Evolutionary conservation across 2,113 vertebrate genomes (phyloP).

Genomic region (Rhagologus leucostigma): DNA sequence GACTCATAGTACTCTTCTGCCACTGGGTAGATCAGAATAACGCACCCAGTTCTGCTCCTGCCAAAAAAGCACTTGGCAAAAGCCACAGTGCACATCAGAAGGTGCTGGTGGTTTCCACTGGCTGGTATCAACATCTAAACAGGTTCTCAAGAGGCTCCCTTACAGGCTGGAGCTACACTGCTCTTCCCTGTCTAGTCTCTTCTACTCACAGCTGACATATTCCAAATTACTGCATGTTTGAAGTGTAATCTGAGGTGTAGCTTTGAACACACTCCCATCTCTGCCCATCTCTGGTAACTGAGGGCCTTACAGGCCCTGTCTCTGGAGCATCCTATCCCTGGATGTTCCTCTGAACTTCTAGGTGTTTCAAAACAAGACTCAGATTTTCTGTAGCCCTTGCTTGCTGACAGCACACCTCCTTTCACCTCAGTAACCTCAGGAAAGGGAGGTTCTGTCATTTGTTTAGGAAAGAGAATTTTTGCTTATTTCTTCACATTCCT

Average conservation of each 20-base stretch:
- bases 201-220: not conserved
- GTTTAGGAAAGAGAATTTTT: not conserved
- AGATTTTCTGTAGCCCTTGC: not conserved
- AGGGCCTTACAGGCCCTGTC: not conserved
- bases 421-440: not conserved
- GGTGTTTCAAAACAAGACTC: not conserved
- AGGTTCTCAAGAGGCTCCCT: not conserved
- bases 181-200: not conserved
- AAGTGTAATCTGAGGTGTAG: not conserved
- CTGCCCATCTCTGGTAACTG: not conserved
- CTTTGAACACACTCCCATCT: not conserved
- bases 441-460: not conserved
- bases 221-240: not conserved
- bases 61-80: constrained; percentile 19
- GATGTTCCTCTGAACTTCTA: not conserved
- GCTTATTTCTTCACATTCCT: not conserved
- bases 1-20: constrained; percentile 35
- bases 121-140: not conserved
- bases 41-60: not conserved
- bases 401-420: not conserved
- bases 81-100: not conserved
- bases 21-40: not conserved
- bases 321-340: not conserved
- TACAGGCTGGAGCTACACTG: not conserved
- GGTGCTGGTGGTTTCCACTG: not conserved